Base-by-base conservation (phyloP, 1,140 invertebrate species). In the Drosophila chauvacae region DNA sequence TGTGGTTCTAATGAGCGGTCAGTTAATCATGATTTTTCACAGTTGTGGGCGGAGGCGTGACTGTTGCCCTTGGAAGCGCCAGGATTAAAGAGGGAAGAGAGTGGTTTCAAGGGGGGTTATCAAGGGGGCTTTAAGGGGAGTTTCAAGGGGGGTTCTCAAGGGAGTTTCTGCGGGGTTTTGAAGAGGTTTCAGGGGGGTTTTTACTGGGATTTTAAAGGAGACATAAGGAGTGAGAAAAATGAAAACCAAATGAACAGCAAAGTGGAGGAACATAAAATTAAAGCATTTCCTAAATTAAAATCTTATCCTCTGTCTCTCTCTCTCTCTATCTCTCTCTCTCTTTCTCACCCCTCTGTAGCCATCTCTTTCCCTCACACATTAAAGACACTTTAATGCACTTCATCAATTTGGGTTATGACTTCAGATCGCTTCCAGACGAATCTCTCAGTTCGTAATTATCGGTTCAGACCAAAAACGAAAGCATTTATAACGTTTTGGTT, bases 351-450 rank as follows among this genome's bases (percentile, higher is more conserved):
- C 14, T 11, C 35, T 26, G 10, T 30, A 30, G 11, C 33, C 16
- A 26, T 47, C 18, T 48, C 28, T 63, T 58, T 48, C 58, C 73
- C 73, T 62, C 70, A 51, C 79, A 77, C 79, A 66, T 77, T 87
- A 71, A 83, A 88, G 80, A 88, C 84, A 83, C 83, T 87, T 86
- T 83, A 87, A 87, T 80, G 84, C 80, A 80, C 71, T 87, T 88
- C 84, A 83, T 87, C 84, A 80, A 87, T 83, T 80, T 69, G 76
- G 76, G 81, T 71, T 85, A 85, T 78, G 81, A 77, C 82, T 76
- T 47, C 66, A 82, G 70, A 72, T 58, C 62, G 73, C 56, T 48
- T 44, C 71, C 76, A 85, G 63, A 66, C 41, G 66, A 68, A 70
- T 70, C 63, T 20, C 63, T 55, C 66, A 56, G 66, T 68, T 70